phyloP scores from a whole-genome alignment of 2,888 invertebrate genomes.

The Pocota personata region DNA sequence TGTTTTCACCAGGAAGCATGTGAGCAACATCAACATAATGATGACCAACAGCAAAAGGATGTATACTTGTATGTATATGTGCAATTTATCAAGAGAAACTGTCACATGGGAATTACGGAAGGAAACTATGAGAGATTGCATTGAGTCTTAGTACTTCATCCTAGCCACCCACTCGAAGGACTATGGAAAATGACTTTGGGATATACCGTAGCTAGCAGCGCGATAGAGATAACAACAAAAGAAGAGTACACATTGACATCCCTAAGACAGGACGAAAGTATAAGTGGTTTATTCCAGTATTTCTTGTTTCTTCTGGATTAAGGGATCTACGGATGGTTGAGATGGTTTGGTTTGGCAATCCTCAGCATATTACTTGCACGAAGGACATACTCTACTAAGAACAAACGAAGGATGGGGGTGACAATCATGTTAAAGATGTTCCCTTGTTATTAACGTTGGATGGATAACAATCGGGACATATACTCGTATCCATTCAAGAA shows the following conservation, averaged over 20 bases:
- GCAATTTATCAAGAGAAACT: conserved; percentile 41
- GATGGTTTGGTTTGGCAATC: conserved; percentile 20
- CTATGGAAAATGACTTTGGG: conserved; percentile 37
- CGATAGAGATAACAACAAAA: conserved; percentile 25
- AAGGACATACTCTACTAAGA: conserved; percentile 8
- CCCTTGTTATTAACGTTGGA: conserved; percentile 10
- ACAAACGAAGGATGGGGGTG: conserved; percentile 8
- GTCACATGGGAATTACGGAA: conserved; percentile 53
- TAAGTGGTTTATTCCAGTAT: conserved; percentile 26
- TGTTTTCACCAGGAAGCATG: conserved; percentile 9
- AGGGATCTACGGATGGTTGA: conserved; percentile 29
- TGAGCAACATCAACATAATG: background rate
- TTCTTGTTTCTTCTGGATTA: conserved; percentile 34
- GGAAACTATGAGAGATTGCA: conserved; percentile 56
- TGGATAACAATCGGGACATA: conserved; percentile 45
- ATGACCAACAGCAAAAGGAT: background rate
- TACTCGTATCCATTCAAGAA: background rate
- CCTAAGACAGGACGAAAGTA: conserved; percentile 7
- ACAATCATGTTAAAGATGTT: conserved; percentile 23
- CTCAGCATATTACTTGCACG: conserved; percentile 51
- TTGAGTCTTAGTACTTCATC: conserved; percentile 34
- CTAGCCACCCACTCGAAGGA: conserved; percentile 6
- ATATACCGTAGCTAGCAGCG: conserved; percentile 32
- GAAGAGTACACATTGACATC: conserved; percentile 8
- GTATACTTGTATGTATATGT: background rate